Percentiles rank a stretch among this genome's conserved stretches.
phyloP scores from a whole-genome alignment of 2,113 vertebrate species.

The Solenodon paradoxus region DNA sequence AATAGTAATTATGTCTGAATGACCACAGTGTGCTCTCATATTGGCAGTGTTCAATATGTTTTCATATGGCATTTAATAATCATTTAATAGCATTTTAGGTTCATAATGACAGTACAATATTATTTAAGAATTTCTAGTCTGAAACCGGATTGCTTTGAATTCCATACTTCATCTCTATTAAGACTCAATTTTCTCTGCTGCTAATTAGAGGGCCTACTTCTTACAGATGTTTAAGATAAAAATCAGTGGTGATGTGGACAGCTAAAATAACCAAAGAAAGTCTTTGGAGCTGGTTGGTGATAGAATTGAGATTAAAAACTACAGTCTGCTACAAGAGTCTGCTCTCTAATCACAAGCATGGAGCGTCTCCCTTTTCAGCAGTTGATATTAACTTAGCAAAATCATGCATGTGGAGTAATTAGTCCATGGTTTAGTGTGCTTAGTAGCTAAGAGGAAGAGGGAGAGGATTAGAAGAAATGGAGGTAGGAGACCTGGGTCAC shows the following conservation, averaged over 20 bases:
- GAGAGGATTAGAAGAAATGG: background rate
- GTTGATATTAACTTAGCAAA: background rate
- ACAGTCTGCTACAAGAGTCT: background rate
- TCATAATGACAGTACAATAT: background rate
- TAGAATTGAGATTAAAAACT: background rate
- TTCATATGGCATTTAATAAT: background rate
- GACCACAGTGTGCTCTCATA: background rate
- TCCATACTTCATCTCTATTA: background rate
- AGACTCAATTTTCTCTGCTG: background rate
- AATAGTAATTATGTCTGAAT: background rate
- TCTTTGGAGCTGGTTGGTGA: background rate
- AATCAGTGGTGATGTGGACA: background rate
- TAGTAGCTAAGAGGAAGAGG: background rate
- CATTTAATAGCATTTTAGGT: background rate
- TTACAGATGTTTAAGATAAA: background rate
- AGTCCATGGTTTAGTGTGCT: background rate
- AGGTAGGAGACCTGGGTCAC: rapidly evolving
- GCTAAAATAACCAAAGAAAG: background rate
- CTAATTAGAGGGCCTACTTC: background rate
- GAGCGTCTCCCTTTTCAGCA: background rate
- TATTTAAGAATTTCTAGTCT: background rate
- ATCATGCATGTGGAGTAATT: background rate
- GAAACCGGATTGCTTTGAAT: background rate
- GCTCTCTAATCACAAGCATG: background rate
- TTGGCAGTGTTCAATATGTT: background rate